Percentiles rank a stretch among this genome's conserved stretches.
These are phyloP conservation scores for Ophion obscuratus DNA, from an alignment of 2,888 invertebrate genomes.

Conservation along the genomic window DNA sequence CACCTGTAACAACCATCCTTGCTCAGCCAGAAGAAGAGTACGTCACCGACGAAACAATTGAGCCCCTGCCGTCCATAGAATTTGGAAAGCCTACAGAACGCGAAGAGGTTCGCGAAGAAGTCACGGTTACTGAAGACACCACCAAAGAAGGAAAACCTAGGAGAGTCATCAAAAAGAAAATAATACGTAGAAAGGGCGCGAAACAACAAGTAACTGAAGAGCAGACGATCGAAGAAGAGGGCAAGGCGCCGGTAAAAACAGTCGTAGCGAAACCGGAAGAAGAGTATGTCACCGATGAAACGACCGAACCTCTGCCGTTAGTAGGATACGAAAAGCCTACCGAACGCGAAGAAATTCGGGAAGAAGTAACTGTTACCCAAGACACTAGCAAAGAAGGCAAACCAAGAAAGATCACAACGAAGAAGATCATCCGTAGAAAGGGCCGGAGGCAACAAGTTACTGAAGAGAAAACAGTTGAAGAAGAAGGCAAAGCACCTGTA, in stretches of 20 bases:
- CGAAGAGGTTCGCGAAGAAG: slow-evolving; percentile 71
- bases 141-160: slow-evolving; percentile 77
- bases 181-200: slow-evolving; percentile 77
- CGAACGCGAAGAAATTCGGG: slow-evolving; percentile 72
- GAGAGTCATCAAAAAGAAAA: slow-evolving; percentile 80
- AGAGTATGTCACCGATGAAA: slow-evolving; percentile 56
- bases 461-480: slow-evolving; percentile 84
- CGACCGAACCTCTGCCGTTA: slow-evolving; percentile 21
- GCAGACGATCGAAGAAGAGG: slow-evolving; percentile 82
- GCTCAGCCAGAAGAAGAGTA: slow-evolving; percentile 73
- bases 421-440: slow-evolving; percentile 76
- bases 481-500: slow-evolving; percentile 84
- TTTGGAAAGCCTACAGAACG: slow-evolving; percentile 66
- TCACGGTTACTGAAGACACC: slow-evolving; percentile 69
- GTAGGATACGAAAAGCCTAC: slow-evolving; percentile 57
- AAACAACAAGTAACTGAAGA: slow-evolving; percentile 84
- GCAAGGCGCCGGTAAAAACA: slow-evolving; percentile 80
- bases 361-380: slow-evolving; percentile 75
- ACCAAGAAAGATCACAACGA: slow-evolving; percentile 75
- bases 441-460: slow-evolving; percentile 79
- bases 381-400: slow-evolving; percentile 81
- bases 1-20: slow-evolving; percentile 80
- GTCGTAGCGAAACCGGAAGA: slow-evolving; percentile 78
- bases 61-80: slow-evolving; percentile 39
- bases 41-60: slow-evolving; percentile 44